phyloP scores from a whole-genome alignment of 2,888 invertebrate species.

The Agriopis leucophaearia region DNA sequence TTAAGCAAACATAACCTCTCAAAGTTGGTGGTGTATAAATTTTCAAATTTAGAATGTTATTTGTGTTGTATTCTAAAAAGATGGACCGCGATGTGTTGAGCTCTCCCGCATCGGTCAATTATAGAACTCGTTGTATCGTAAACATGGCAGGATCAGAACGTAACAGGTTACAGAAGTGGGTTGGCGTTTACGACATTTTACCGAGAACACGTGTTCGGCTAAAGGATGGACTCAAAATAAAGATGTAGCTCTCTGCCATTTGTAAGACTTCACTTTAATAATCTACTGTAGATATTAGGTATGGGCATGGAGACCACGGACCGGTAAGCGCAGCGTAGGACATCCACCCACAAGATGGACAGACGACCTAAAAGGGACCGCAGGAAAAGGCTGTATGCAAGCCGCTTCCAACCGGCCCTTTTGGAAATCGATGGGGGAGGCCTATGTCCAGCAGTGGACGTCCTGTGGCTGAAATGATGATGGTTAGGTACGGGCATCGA shows the following conservation, averaged over 20 bases:
- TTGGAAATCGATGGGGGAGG: too few relatives aligned
- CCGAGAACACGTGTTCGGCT: constrained; percentile 39
- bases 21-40: constrained; percentile 80
- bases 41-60: constrained; percentile 86
- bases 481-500: too few relatives aligned
- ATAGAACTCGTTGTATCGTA: constrained; percentile 80
- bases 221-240: constrained; percentile 57
- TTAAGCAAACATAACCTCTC: constrained; percentile 66
- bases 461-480: too few relatives aligned
- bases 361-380: too few relatives aligned
- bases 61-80: constrained; percentile 87
- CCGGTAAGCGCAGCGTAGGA: too few relatives aligned
- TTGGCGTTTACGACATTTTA: constrained; percentile 66
- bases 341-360: too few relatives aligned
- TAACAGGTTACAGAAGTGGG: constrained; percentile 56
- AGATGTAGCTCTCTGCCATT: constrained; percentile 69
- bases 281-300: constrained; percentile 6
- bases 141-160: constrained; percentile 70
- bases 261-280: constrained; percentile 60
- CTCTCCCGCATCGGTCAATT: constrained; percentile 86
- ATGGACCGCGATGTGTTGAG: constrained; percentile 85
- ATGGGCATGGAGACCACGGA: not conserved
- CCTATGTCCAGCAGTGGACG: too few relatives aligned
- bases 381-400: too few relatives aligned
- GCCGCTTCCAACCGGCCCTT: too few relatives aligned